Base-by-base conservation (phyloP, 1,140 invertebrate genomes). In the Aphaenogaster ashmeadi region DNA sequence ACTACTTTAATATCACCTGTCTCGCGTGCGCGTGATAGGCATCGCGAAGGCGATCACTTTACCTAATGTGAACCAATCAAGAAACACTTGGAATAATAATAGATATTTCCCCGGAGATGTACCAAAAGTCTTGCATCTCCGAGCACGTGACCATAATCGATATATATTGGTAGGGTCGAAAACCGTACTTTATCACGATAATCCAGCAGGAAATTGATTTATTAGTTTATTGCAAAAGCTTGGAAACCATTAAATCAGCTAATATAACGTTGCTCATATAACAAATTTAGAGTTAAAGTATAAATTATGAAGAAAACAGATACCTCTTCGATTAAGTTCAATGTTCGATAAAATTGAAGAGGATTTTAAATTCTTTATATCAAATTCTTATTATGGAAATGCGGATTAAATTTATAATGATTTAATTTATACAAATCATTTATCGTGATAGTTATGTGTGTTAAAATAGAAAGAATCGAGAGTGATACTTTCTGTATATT, bases 11-110 rank as follows among this genome's bases (percentile, higher is more conserved):
- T 91, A 90, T 89, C 86, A 85, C 60, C 66, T 50, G 64, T 62
- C 67, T 87, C 21, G 41, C 78, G 78, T 87, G 88, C 87, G 36
- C 66, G n/a, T 58, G 60, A 86, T 90, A 71, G 50, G 21, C 87
- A 89, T 86, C 89, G 62, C 41, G 33, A 78, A 87, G 86, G 27
- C 54, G 89, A 92, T 92, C 86, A 88, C 88, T 87, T 87, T 81
- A 72, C 47, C 81, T 89, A 74, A 78, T 77, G 44, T 50, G 41
- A 89, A 89, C 91, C 91, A 78, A 92, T 92, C 78, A 88, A 52
- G 74, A 72, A 81, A 74, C 58, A 80, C 21, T 88, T 50, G 62
- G 64, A 87, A 81, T 81, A 83, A 88, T 83, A 81, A 74, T 36
- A 88, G 62, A 77, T 86, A 89, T 92, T 92, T 90, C 77, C 85